Evolutionary conservation across 2,113 vertebrate genomes (phyloP).

Genomic region (Fregata magnificens): DNA sequence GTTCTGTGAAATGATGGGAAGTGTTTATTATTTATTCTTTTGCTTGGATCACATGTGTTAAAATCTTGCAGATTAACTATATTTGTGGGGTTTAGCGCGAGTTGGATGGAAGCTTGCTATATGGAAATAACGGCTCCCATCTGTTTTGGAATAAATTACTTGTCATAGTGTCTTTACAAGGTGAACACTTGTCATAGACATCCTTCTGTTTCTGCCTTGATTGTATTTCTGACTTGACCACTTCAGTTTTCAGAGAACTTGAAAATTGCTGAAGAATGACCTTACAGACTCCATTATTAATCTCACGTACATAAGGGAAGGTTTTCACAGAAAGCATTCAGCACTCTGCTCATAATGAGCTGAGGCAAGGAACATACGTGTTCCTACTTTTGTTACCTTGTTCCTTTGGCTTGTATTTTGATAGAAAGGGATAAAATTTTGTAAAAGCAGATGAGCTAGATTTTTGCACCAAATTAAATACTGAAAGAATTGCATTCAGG

Average conservation of each 20-base stretch:
- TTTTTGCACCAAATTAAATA: neutral
- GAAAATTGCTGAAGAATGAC: constrained; percentile 41
- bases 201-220: constrained; percentile 64
- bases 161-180: constrained; percentile 55
- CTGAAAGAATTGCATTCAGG: neutral
- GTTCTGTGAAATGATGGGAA: constrained; percentile 14
- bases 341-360: neutral
- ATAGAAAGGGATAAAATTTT: neutral
- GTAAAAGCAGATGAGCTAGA: neutral
- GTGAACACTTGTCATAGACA: constrained; percentile 59
- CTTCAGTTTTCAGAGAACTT: constrained; percentile 32
- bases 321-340: constrained; percentile 1
- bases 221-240: constrained; percentile 55
- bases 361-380: neutral
- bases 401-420: neutral
- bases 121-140: constrained; percentile 62
- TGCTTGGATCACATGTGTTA: constrained; percentile 38
- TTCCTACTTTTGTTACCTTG: neutral
- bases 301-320: neutral
- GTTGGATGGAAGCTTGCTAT: constrained; percentile 61
- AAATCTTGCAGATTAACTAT: constrained; percentile 38
- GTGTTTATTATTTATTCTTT: constrained; percentile 19
- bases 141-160: constrained; percentile 70
- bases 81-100: constrained; percentile 15
- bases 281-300: constrained; percentile 30